Conservation (phyloP, 1,140 invertebrate species). For the Bursaphelenchus mucronatus region DNA sequence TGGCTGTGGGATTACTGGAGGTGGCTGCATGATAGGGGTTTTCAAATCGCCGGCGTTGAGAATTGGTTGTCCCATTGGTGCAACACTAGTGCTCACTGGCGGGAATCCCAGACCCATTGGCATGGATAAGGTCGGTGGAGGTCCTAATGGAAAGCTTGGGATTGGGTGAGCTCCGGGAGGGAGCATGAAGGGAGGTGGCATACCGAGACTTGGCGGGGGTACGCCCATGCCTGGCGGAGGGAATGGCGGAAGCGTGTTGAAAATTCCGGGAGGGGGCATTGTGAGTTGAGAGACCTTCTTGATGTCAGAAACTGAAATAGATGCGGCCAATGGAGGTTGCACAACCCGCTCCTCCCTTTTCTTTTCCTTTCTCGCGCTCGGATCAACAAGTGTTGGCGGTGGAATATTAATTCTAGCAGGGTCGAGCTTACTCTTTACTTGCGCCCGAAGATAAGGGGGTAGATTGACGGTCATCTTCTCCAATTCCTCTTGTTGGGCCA, state of each 20-base stretch:
- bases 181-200: constrained; percentile 3
- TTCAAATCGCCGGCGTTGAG: no score
- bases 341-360: no score
- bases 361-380: background rate
- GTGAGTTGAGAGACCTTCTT: background rate
- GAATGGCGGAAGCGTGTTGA: background rate
- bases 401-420: constrained; percentile 4
- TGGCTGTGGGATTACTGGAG: background rate
- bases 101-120: background rate
- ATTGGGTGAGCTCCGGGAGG: background rate
- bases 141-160: background rate
- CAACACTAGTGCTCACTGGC: background rate
- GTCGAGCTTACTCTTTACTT: background rate
- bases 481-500: background rate
- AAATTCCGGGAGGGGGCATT: background rate
- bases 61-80: no score
- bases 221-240: constrained; percentile 1
- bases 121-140: background rate
- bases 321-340: background rate
- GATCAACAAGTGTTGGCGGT: background rate
- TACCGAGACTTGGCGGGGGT: background rate
- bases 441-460: background rate
- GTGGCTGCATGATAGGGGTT: background rate
- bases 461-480: background rate
- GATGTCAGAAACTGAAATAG: background rate